Conservation (phyloP, 1,140 invertebrate species). For the Mactra quadrangularis region DNA sequence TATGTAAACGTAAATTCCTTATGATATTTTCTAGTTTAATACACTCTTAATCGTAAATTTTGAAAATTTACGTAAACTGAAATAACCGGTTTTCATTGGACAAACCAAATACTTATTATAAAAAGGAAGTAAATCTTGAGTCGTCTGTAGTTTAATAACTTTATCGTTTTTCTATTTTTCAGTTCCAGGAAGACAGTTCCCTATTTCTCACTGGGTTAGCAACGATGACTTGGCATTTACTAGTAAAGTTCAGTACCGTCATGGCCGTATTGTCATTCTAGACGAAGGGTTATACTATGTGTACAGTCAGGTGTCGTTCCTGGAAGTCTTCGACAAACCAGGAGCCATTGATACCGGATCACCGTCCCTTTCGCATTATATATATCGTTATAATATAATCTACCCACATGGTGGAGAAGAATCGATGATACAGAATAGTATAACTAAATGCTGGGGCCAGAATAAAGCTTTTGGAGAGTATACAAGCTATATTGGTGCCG, state of each 20-base stretch:
- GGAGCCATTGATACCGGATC: constrained; percentile 51
- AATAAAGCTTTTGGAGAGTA: constrained; percentile 78
- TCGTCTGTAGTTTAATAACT: too few relatives aligned
- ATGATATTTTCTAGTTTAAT: too few relatives aligned
- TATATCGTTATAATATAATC: constrained; percentile 80
- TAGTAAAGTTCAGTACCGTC: constrained; percentile 71
- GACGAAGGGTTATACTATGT: constrained; percentile 77
- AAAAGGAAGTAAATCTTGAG: too few relatives aligned
- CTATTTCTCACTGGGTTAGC: constrained; percentile 75
- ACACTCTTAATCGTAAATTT: too few relatives aligned
- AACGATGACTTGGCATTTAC: constrained; percentile 76
- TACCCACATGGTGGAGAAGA: constrained; percentile 79
- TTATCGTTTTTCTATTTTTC: constrained; percentile 30
- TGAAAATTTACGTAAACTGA: too few relatives aligned
- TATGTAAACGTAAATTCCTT: too few relatives aligned
- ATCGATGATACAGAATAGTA: constrained; percentile 78
- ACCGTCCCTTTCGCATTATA: constrained; percentile 75
- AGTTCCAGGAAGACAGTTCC: constrained; percentile 77
- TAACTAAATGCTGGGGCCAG: constrained; percentile 77
- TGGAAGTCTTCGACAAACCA: constrained; percentile 69
- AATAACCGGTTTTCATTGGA: too few relatives aligned
- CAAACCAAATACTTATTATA: too few relatives aligned
- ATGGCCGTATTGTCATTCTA: constrained; percentile 78
- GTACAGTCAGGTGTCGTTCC: constrained; percentile 78
- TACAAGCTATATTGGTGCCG: constrained; percentile 79